Base-by-base conservation (phyloP, 1,140 invertebrate genomes). In the Drosophila navojoa region DNA sequence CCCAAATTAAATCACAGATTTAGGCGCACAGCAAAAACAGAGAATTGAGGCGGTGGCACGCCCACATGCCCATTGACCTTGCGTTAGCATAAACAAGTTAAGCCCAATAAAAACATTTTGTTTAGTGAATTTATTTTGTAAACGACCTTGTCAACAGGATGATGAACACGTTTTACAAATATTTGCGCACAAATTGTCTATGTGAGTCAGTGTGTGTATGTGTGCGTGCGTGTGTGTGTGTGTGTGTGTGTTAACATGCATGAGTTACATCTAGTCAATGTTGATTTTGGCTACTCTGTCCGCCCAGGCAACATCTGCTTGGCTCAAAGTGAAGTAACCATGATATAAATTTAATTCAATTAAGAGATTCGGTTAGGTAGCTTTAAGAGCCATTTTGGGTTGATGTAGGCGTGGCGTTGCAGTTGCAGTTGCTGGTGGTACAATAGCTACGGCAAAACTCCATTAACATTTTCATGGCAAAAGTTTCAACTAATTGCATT, bases 111-210 rank as follows among this genome's bases (percentile, higher is more conserved):
- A 84, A 86, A 86, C 81, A 86, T 87, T 81, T 86, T 67, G 82
- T 71, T 86, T 86, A 78, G 78, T 81, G 68, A 87, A 86, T 86
- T 78, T 86, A 76, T 86, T 76, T 79, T 76, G 71, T 87, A 86
- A 81, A 81, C 71, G 80, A 79, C 80, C 80, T 84, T 84, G 81
- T 86, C 82, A 81, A 86, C 82, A 81, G 78, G 53, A 81, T 81
- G 81, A 81, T 86, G 78, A 87, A 87, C 81, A 86, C 79, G 82
- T 68, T 87, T 72, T 64, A 63, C 82, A 86, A 86, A 86, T 79
- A 86, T 86, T 86, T 86, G 68, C 66, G 7, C 49, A 61, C 60
- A 71, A 57, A 62, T 38, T 50, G 15, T 63, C 42, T 60, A 16
- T 53, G 49, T 19, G 19, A 63, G 60, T 35, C n/a, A n/a, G n/a